A percentile compares a stretch with the other conserved stretches of the same genome.
These are phyloP conservation scores for Diaperis boleti DNA, from an alignment of 2,888 invertebrate genomes.

Conservation along the genomic window DNA sequence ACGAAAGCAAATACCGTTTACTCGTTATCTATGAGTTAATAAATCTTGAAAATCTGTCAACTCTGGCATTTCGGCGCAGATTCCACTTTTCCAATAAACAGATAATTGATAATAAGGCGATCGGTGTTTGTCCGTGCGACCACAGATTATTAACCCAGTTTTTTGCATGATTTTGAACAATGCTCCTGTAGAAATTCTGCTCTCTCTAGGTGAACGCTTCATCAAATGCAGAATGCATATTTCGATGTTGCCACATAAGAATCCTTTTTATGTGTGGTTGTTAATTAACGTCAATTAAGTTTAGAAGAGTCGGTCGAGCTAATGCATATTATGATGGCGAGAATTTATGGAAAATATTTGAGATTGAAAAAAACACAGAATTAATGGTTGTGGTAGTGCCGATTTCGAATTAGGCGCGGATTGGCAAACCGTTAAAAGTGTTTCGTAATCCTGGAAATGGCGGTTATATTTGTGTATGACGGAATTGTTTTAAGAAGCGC, in stretches of 20 bases:
- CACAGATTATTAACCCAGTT: conserved; percentile 13
- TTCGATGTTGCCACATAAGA: conserved; percentile 8
- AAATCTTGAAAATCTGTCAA: too few relatives aligned
- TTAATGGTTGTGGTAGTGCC: conserved; percentile 6
- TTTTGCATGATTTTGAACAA: conserved; percentile 15
- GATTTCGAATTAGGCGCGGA: background rate
- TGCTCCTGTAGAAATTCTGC: background rate
- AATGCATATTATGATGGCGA: conserved; percentile 17
- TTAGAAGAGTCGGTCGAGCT: conserved; percentile 25
- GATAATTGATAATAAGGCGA: conserved; percentile 30
- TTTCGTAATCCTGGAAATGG: conserved; percentile 16
- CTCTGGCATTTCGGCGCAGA: background rate
- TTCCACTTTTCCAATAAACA: conserved; percentile 21
- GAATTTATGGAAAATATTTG: conserved; percentile 11
- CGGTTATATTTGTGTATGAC: conserved; percentile 14
- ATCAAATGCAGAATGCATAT: conserved; percentile 11
- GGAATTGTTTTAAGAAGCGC: conserved; percentile 10
- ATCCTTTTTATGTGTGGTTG: conserved; percentile 20
- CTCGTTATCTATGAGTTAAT: too few relatives aligned
- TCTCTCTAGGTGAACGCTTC: background rate
- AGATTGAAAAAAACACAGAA: conserved; percentile 2
- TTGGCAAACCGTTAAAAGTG: conserved; percentile 3
- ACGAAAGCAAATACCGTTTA: too few relatives aligned
- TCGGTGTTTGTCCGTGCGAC: conserved; percentile 1
- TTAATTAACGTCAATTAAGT: conserved; percentile 24